A percentile compares a stretch with the other conserved stretches of the same genome.
Evolutionary conservation across 92 coral and sea anemone genomes (phyloP).

Genomic region (Zoanthus sociatus): DNA sequence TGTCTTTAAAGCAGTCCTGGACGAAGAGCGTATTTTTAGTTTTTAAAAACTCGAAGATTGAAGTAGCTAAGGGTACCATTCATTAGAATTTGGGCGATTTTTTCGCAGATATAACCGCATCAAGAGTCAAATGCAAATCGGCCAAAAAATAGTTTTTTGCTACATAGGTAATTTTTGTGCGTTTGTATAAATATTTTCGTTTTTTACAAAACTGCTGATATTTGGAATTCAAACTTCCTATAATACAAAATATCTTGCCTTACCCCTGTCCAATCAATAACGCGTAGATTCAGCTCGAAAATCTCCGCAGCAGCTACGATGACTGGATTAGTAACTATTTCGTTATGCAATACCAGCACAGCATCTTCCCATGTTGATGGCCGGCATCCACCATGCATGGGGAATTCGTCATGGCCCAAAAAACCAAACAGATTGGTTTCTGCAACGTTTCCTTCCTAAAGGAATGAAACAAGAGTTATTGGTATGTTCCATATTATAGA

Average conservation of each 20-base stretch:
- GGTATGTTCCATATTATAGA: not conserved
- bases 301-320: conserved; percentile 20
- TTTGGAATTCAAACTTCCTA: conserved; percentile 3
- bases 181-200: too few relatives aligned
- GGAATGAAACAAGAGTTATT: not conserved
- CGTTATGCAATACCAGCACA: conserved; percentile 19
- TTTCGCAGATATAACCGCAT: too few relatives aligned
- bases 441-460: conserved; percentile 7
- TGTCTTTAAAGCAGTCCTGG: too few relatives aligned
- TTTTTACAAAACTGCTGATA: conserved; percentile 1
- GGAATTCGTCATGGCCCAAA: conserved; percentile 10
- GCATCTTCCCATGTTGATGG: conserved; percentile 32
- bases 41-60: too few relatives aligned
- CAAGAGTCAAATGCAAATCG: too few relatives aligned
- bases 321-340: conserved; percentile 4
- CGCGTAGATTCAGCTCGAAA: not conserved
- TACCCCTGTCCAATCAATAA: conserved; percentile 18
- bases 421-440: conserved; percentile 13
- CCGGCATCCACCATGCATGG: conserved; percentile 15
- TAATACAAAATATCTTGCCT: not conserved
- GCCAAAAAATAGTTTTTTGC: too few relatives aligned
- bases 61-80: too few relatives aligned
- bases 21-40: too few relatives aligned
- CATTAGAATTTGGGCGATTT: too few relatives aligned
- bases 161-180: too few relatives aligned